Evolutionary conservation across 2,113 vertebrate species (phyloP).

Genomic region (Phalacrocorax carbo): DNA sequence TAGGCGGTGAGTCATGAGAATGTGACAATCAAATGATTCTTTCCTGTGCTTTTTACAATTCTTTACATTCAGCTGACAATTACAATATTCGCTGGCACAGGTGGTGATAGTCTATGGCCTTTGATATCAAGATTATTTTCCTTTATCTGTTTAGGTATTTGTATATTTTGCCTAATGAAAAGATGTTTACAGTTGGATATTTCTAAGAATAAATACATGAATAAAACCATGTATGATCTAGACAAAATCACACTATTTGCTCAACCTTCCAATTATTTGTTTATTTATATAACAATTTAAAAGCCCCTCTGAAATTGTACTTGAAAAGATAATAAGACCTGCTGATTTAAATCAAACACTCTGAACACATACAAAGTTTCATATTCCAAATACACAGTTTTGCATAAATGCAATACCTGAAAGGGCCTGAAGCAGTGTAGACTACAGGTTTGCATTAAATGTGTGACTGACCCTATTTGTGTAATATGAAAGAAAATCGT

Average conservation of each 20-base stretch:
- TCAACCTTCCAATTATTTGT: background rate
- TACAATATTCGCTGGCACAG: background rate
- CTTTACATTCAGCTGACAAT: background rate
- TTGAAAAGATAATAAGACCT: background rate
- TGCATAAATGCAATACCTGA: background rate
- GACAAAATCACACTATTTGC: background rate
- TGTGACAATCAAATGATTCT: rapidly evolving
- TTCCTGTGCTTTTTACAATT: background rate
- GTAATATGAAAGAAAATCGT: background rate
- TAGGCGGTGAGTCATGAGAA: background rate
- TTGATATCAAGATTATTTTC: background rate
- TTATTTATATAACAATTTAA: background rate
- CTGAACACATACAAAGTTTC: background rate
- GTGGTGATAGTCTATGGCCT: background rate
- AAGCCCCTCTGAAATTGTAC: background rate
- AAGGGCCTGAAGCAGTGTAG: background rate
- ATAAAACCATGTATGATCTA: background rate
- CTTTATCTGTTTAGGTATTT: background rate
- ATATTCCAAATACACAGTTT: background rate
- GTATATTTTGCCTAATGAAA: background rate
- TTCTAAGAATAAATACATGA: background rate
- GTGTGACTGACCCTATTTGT: background rate
- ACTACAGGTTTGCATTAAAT: background rate
- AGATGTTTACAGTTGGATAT: background rate
- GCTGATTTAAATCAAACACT: background rate